Percentiles rank a stretch among this genome's conserved stretches.
Evolutionary conservation across 2,113 vertebrate genomes (phyloP).

Genomic region (Hydrochoerus hydrochaeris): DNA sequence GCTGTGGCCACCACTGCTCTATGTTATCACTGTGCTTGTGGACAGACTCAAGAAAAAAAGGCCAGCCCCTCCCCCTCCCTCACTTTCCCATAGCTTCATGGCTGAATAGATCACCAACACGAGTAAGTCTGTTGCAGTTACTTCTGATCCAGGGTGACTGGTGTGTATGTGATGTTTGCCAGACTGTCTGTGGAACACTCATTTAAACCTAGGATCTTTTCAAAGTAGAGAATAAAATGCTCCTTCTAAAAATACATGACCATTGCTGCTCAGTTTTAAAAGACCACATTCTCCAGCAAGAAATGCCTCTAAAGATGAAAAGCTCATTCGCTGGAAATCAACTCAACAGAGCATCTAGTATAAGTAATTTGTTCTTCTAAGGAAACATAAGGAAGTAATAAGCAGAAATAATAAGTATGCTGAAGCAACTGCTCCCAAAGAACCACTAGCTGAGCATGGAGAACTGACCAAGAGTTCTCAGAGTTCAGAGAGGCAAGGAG

Average conservation of each 20-base stretch:
- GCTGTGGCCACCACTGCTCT: neutral
- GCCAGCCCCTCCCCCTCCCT: neutral
- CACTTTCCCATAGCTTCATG: neutral
- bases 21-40: neutral
- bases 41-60: neutral
- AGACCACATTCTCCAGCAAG: conserved; percentile 14
- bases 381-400: neutral
- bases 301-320: neutral
- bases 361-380: conserved; percentile 21
- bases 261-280: conserved; percentile 43
- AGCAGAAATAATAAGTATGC: neutral
- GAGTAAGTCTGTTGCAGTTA: neutral
- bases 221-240: conserved; percentile 28
- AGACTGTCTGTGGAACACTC: neutral
- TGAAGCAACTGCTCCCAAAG: neutral
- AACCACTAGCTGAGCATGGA: neutral
- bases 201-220: neutral
- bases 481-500: neutral
- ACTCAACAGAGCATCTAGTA: neutral
- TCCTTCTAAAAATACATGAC: conserved; percentile 1
- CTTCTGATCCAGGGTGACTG: neutral
- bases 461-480: neutral
- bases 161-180: neutral
- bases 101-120: neutral
- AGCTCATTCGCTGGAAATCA: neutral